A percentile compares a stretch with the other conserved stretches of the same genome.
phyloP scores from a whole-genome alignment of 2,113 vertebrate species.

The Mustela nigripes region DNA sequence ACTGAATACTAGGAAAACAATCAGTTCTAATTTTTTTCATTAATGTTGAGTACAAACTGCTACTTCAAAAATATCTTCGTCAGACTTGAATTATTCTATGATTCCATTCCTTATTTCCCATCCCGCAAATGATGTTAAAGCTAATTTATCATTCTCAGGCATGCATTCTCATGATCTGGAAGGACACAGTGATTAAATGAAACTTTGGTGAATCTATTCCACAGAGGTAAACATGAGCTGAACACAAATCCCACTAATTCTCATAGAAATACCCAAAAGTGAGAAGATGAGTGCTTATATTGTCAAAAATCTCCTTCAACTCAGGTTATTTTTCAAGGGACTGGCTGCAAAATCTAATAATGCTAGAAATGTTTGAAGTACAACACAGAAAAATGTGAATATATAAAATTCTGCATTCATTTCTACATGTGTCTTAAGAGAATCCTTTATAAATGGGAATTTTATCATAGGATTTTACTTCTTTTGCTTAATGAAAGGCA shows the following conservation, averaged over 20 bases:
- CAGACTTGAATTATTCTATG: conserved; percentile 59
- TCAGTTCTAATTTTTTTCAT: conserved; percentile 26
- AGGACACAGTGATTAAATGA: conserved; percentile 42
- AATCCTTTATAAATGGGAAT: conserved; percentile 42
- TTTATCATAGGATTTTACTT: conserved; percentile 40
- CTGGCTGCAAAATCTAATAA: conserved; percentile 61
- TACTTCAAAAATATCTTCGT: conserved; percentile 68
- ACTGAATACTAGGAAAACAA: conserved; percentile 64
- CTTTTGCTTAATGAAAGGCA: conserved; percentile 52
- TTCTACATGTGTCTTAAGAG: conserved; percentile 21
- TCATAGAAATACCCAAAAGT: conserved; percentile 12
- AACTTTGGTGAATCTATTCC: not conserved
- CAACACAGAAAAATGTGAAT: conserved; percentile 51
- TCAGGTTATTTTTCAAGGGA: conserved; percentile 52
- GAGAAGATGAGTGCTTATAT: not conserved
- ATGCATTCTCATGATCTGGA: conserved; percentile 34
- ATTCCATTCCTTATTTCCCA: not conserved
- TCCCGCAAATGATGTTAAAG: not conserved
- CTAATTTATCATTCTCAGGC: conserved; percentile 56
- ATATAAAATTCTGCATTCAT: conserved; percentile 38
- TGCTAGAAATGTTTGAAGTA: conserved; percentile 12
- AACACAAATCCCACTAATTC: conserved; percentile 33
- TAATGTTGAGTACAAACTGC: conserved; percentile 50
- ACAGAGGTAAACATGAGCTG: not conserved
- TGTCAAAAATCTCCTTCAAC: conserved; percentile 45